Base-by-base conservation (phyloP, 2,797 vertebrate genomes). In the Podarcis lilfordi region DNA sequence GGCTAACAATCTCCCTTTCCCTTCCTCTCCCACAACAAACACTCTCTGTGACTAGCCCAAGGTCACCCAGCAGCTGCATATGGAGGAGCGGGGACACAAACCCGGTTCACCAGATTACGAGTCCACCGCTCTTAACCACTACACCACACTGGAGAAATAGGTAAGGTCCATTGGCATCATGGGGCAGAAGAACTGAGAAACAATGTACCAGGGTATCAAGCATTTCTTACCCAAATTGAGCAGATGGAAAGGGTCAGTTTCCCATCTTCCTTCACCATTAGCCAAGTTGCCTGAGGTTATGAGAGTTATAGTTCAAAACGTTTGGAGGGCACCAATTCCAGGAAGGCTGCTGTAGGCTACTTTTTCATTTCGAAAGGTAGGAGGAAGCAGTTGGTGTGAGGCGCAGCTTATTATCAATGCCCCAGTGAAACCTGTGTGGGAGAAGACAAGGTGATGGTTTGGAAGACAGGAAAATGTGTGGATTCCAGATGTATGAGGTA, bases 211-310 rank as follows among this genome's bases (percentile, higher is more conserved):
- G 66, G 72, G 32, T 84, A 84, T 45, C 55, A 3, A 78, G 11
- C 71, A 89, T 55, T 2, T 19, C 6, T 37, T 19, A 74, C 93
- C 84, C 45, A 64, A 64, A 82, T 88, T 64, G 87, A 29, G 83
- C 32, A 69, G 76, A 74, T 88, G 79, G 90, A 85, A 35, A 25
- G 35, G 2, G 72, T 40, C 17, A 80, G 40, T 61, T 74, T 74
- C 17, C 17, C 17, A 74, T 35, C 71, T 23, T 64, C 21, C 32
- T 6, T 32, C 5, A 17, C 71, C 17, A 19, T 32, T 9, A 35
- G 6, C 71, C 8, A 64, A 19, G 61, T 23, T 74, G 32, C 15
- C 32, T 8, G 32, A 74, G 17, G 15, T 6, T 6, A 35, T 23
- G 71, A 2, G 15, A 35, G 27, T 74, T 74, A 17, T 35, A 19